Conservation (phyloP, 2,888 invertebrate species). For the Malachius bipustulatus region DNA sequence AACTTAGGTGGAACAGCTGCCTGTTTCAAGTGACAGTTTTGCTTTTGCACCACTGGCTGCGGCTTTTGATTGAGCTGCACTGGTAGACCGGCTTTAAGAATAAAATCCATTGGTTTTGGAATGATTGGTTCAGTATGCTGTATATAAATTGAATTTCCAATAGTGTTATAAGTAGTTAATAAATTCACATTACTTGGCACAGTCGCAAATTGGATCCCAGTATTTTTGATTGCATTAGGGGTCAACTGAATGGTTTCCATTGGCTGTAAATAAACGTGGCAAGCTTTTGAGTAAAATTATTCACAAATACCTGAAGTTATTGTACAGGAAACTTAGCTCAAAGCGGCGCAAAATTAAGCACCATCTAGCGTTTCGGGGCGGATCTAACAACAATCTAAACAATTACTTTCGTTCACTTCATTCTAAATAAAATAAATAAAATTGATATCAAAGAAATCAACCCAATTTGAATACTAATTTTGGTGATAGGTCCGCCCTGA, state of each 20-base stretch:
- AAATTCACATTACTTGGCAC: conserved; percentile 1
- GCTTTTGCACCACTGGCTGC: neutral
- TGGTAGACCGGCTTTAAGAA: neutral
- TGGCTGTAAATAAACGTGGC: neutral
- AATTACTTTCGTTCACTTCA: too few relatives aligned
- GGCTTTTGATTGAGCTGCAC: neutral
- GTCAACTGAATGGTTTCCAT: neutral
- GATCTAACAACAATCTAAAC: too few relatives aligned
- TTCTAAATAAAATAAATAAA: too few relatives aligned
- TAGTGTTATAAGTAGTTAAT: neutral
- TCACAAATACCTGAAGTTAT: too few relatives aligned
- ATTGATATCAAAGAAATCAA: too few relatives aligned
- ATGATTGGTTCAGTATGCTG: neutral
- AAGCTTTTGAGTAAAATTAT: too few relatives aligned
- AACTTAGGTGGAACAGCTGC: neutral
- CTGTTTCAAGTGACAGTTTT: neutral
- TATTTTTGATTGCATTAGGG: neutral
- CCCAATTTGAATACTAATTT: too few relatives aligned
- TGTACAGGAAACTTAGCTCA: too few relatives aligned
- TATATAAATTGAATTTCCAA: neutral
- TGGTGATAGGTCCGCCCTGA: too few relatives aligned
- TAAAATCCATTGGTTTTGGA: neutral
- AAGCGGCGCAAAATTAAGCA: too few relatives aligned
- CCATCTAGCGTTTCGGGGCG: too few relatives aligned
- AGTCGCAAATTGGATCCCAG: neutral